Evolutionary conservation across 2,113 vertebrate species (phyloP).

Genomic region (Grammomys surdaster): DNA sequence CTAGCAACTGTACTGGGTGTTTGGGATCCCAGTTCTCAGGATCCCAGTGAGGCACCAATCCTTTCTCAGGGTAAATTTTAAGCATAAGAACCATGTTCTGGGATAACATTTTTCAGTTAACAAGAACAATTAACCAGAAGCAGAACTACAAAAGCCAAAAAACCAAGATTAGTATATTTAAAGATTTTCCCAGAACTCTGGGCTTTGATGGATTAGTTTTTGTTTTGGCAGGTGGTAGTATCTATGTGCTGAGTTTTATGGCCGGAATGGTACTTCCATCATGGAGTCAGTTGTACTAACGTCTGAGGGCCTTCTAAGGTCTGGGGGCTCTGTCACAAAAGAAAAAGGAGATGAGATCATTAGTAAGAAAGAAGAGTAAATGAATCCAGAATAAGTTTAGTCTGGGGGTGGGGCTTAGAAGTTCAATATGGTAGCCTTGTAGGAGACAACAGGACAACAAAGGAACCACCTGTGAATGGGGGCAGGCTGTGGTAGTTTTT

Average conservation of each 20-base stretch:
- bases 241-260: background rate
- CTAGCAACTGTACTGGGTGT: too few relatives aligned
- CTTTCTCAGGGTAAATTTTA: background rate
- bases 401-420: background rate
- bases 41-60: background rate
- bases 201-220: background rate
- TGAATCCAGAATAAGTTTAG: background rate
- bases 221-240: background rate
- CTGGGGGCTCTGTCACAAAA: background rate
- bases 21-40: background rate
- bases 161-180: background rate
- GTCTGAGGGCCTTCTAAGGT: background rate
- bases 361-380: background rate
- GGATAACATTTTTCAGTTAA: background rate
- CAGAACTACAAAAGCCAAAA: background rate
- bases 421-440: background rate
- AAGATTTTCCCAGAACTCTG: background rate
- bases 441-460: background rate
- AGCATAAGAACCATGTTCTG: background rate
- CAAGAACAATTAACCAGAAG: background rate
- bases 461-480: background rate
- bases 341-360: background rate
- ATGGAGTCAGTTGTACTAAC: background rate
- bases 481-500: background rate
- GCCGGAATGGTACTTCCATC: background rate